A percentile compares a stretch with the other conserved stretches of the same genome.
These are phyloP conservation scores for Hyles lineata DNA, from an alignment of 2,888 invertebrate genomes.

Conservation along the genomic window DNA sequence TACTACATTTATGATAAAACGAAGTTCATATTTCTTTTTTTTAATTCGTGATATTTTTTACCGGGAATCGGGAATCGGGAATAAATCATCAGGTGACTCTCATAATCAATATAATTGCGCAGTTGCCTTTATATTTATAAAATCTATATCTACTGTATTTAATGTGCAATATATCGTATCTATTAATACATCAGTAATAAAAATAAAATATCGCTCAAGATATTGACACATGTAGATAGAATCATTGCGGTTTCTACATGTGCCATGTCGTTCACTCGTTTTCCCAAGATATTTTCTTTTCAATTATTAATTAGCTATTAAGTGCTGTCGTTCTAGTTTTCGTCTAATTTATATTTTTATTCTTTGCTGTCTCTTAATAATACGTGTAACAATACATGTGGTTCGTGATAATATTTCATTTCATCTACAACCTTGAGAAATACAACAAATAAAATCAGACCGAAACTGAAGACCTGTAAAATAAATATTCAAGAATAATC, in stretches of 20 bases:
- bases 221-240: slow-evolving; percentile 2
- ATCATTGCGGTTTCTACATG: neutral
- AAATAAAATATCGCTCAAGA: neutral
- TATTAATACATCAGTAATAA: neutral
- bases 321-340: neutral
- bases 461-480: too few relatives aligned
- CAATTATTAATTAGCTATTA: neutral
- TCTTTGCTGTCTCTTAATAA: neutral
- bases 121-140: too few relatives aligned
- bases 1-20: neutral
- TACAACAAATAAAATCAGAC: too few relatives aligned
- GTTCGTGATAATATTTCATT: too few relatives aligned
- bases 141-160: too few relatives aligned
- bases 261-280: too few relatives aligned
- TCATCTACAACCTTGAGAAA: too few relatives aligned
- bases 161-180: neutral
- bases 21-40: neutral
- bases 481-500: slow-evolving; percentile 6
- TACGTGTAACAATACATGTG: too few relatives aligned
- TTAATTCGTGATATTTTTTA: neutral
- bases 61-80: too few relatives aligned
- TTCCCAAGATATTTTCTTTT: neutral
- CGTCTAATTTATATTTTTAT: neutral
- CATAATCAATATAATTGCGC: too few relatives aligned
- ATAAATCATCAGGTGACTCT: too few relatives aligned